Evolutionary conservation across 2,113 vertebrate genomes (phyloP).

Genomic region (Corythornis vintsioides): DNA sequence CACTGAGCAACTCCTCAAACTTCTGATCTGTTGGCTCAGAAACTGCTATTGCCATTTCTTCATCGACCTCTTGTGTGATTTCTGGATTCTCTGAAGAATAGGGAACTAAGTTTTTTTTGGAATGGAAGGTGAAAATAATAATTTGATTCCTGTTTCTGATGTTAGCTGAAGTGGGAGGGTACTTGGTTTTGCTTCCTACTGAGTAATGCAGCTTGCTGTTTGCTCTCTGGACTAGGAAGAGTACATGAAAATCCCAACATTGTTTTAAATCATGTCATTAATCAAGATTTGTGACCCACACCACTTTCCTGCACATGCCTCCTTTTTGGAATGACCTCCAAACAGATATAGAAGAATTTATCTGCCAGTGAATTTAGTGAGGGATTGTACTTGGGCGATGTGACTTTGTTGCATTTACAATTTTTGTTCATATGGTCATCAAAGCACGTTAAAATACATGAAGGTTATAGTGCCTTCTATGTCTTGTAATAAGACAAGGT

Average conservation of each 20-base stretch:
- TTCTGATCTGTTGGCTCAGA: not conserved
- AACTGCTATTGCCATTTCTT: not conserved
- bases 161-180: not conserved
- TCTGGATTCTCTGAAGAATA: not conserved
- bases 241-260: constrained; percentile 32
- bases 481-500: not conserved
- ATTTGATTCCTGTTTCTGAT: not conserved
- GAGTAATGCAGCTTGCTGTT: constrained; percentile 10
- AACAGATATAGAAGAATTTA: constrained; percentile 4
- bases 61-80: not conserved
- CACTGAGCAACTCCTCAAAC: not conserved
- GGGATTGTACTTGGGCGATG: constrained; percentile 2
- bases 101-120: not conserved
- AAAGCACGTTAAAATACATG: not conserved
- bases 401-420: not conserved
- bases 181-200: constrained; percentile 2
- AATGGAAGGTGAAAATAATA: not conserved
- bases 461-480: not conserved
- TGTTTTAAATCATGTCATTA: constrained; percentile 48
- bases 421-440: not conserved
- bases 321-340: constrained; percentile 22
- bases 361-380: not conserved
- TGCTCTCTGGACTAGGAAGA: not conserved
- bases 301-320: not conserved
- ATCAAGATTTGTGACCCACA: constrained; percentile 30